These are phyloP conservation scores for Anagrus nilaparvatae DNA, from an alignment of 1,140 invertebrate species.

Conservation along the genomic window DNA sequence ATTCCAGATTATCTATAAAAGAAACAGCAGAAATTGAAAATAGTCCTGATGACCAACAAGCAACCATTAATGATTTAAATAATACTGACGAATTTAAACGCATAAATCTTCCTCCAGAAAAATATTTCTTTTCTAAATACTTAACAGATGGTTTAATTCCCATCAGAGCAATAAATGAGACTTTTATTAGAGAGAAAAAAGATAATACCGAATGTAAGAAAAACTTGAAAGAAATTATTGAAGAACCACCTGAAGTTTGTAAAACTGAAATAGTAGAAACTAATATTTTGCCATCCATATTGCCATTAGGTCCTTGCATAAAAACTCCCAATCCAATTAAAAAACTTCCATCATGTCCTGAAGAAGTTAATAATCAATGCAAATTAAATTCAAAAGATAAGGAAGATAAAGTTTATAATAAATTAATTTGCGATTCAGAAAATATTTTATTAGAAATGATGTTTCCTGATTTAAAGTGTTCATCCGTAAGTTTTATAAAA, in stretches of 20 bases:
- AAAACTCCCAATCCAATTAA: constrained; percentile 24
- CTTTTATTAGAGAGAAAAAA: constrained; percentile 23
- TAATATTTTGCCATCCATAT: constrained; percentile 20
- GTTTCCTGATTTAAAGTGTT: constrained; percentile 21
- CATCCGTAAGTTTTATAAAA: not conserved
- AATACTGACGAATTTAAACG: constrained; percentile 20
- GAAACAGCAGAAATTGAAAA: too few relatives aligned
- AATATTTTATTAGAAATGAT: constrained; percentile 31
- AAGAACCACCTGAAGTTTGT: constrained; percentile 19
- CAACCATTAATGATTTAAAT: not conserved
- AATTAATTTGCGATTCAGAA: constrained; percentile 25
- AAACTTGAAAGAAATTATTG: constrained; percentile 8
- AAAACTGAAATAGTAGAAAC: constrained; percentile 9
- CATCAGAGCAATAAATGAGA: constrained; percentile 30
- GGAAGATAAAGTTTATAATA: constrained; percentile 17
- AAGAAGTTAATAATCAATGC: constrained; percentile 18
- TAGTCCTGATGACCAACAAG: not conserved
- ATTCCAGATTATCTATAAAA: constrained; percentile 32
- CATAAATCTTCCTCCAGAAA: constrained; percentile 27
- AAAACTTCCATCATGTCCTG: constrained; percentile 15
- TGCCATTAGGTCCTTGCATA: constrained; percentile 35
- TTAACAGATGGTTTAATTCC: constrained; percentile 26
- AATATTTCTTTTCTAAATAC: constrained; percentile 26
- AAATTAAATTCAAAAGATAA: constrained; percentile 12
- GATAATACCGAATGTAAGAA: constrained; percentile 14